Base-by-base conservation (phyloP, 2,797 vertebrate genomes). In the Poeciliopsis presidionis region DNA sequence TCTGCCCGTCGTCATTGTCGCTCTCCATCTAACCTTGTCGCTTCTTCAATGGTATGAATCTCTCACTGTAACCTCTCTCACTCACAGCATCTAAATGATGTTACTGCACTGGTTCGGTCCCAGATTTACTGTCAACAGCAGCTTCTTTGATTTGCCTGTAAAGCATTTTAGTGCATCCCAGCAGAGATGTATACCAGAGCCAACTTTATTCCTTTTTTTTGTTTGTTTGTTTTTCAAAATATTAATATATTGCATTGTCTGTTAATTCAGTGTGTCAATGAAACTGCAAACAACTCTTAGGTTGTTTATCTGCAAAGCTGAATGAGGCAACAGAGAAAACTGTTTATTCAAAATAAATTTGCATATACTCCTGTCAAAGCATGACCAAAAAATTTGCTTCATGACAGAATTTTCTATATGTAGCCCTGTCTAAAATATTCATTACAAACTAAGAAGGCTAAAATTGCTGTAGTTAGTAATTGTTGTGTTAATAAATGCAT, bases 11-110 rank as follows among this genome's bases (percentile, higher is more conserved):
- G 74, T 81, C 80, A 70, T 81, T 83, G 84, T 85, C 72, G 71
- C 80, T 57, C 25, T 79, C 81, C 76, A 78, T 80, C 86, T 67
- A 81, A 81, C 72, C 73, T 78, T 88, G 82, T 75, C 82, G 69
- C 49, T 49, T 11, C 7, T 0, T 3, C 63, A 25, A 4, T 67
- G 30, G 76, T 72, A 67, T 81, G 75, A 84, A 75, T 84, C 79
- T 33, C 22, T 77, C 73, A 74, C 84, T 85, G 18, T 77, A 13
- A 65, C 11, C 30, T 43, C 18, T 39, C 45, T 43, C 22, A 16
- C 46, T 71, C 75, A 71, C 67, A 74, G 7, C 81, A 69, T 65
- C 59, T 41, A 73, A 36, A 73, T 72, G 41, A 67, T 73, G 63
- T 41, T 75, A 39, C 22, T 82, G 76, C 18, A 30, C 59, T 30